Conservation (phyloP, 2,113 vertebrate species). For the Elephas maximus region DNA sequence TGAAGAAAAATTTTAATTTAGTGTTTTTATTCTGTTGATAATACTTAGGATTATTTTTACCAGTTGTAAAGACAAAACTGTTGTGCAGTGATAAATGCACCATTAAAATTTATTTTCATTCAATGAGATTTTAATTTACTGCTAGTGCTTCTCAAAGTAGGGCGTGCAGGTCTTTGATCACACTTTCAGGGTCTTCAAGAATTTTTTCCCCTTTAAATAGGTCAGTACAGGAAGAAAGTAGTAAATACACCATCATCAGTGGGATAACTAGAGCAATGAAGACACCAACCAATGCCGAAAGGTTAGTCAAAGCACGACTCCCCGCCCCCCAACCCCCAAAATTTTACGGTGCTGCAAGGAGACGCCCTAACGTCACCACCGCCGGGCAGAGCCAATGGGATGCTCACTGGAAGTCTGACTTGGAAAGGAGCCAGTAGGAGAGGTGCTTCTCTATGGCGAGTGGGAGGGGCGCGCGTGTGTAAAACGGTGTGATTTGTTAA, state of each 20-base stretch:
- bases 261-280: background rate
- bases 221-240: background rate
- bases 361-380: background rate
- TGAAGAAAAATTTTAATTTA: constrained; percentile 8
- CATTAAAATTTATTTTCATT: background rate
- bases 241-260: background rate
- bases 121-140: background rate
- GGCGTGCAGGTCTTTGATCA: background rate
- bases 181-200: background rate
- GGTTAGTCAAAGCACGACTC: background rate
- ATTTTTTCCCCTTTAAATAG: constrained; percentile 5
- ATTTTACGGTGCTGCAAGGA: background rate
- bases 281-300: background rate
- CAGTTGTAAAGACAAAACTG: background rate
- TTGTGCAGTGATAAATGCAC: background rate
- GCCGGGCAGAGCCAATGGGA: background rate
- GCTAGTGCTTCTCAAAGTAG: background rate
- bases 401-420: background rate
- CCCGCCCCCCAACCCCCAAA: background rate
- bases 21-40: constrained; percentile 43
- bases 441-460: background rate
- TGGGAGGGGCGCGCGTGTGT: background rate
- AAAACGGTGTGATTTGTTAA: background rate
- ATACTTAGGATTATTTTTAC: constrained; percentile 43
- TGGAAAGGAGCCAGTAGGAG: background rate